Evolutionary conservation across 2,888 invertebrate genomes (phyloP).

Genomic region (Villa cingulata): DNA sequence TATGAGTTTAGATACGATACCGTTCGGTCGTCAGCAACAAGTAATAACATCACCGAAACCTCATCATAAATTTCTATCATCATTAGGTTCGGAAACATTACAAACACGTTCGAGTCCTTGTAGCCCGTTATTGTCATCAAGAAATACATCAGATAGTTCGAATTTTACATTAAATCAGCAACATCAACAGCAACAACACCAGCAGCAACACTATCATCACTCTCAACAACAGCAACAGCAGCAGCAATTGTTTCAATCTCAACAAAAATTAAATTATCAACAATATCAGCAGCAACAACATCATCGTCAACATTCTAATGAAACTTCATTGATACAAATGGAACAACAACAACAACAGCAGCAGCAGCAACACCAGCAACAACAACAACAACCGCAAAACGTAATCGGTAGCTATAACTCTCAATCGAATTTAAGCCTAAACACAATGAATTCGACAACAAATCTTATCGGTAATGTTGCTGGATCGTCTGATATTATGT

Average conservation of each 20-base stretch:
- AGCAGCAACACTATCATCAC: conserved; percentile 6
- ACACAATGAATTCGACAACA: not conserved
- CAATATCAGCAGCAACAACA: not conserved
- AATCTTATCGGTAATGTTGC: not conserved
- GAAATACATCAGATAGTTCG: not conserved
- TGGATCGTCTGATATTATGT: conserved; percentile 3
- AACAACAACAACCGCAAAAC: conserved; percentile 3
- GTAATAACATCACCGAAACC: conserved; percentile 16
- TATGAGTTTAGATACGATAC: not conserved
- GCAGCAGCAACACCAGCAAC: conserved; percentile 7
- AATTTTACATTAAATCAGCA: conserved; percentile 5
- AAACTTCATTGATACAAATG: conserved; percentile 1
- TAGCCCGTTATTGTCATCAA: conserved; percentile 12
- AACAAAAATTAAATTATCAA: conserved; percentile 8
- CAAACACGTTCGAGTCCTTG: conserved; percentile 18
- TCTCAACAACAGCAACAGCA: conserved; percentile 8
- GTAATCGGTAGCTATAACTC: conserved; percentile 1
- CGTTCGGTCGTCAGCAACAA: conserved; percentile 6
- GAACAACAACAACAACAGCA: conserved; percentile 6
- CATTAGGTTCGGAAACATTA: conserved; percentile 4
- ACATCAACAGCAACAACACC: conserved; percentile 1
- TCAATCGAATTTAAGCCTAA: conserved; percentile 3
- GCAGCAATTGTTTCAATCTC: not conserved
- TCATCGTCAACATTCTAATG: not conserved
- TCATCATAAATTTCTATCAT: conserved; percentile 13